Evolutionary conservation across 2,888 invertebrate genomes (phyloP).

Genomic region (Rotaria macrura): DNA sequence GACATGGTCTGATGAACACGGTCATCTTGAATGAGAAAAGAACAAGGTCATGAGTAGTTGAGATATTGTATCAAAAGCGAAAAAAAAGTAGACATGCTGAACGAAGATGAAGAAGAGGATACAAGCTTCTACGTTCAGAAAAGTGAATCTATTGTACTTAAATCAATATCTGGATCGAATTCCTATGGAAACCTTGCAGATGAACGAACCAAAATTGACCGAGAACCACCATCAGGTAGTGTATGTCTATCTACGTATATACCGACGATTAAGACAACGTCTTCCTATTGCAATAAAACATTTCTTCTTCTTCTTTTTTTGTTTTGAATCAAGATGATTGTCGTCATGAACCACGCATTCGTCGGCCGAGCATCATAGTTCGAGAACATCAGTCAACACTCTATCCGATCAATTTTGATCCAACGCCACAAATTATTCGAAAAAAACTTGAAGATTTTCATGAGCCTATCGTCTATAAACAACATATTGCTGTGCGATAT

Average conservation of each 20-base stretch:
- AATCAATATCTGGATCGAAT: neutral
- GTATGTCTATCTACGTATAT: no score
- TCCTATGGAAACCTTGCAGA: neutral
- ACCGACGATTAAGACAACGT: no score
- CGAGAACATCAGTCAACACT: neutral
- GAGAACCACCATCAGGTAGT: neutral
- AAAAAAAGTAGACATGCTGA: neutral
- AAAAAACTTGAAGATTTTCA: neutral
- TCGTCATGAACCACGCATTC: neutral
- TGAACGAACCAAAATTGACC: neutral
- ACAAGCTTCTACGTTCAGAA: neutral
- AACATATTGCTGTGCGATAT: conserved; percentile 31
- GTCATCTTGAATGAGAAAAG: neutral
- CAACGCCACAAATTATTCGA: conserved; percentile 25
- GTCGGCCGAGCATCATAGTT: neutral
- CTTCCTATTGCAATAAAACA: neutral
- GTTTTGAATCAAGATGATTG: neutral
- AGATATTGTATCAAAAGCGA: neutral
- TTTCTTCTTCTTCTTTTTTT: neutral
- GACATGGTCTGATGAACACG: neutral
- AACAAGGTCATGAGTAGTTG: neutral
- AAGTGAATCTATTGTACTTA: neutral
- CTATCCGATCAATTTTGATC: conserved; percentile 29
- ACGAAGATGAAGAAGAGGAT: neutral
- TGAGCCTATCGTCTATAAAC: conserved; percentile 24